Base-by-base conservation (phyloP, 2,797 vertebrate species). In the Acridotheres tristis region DNA sequence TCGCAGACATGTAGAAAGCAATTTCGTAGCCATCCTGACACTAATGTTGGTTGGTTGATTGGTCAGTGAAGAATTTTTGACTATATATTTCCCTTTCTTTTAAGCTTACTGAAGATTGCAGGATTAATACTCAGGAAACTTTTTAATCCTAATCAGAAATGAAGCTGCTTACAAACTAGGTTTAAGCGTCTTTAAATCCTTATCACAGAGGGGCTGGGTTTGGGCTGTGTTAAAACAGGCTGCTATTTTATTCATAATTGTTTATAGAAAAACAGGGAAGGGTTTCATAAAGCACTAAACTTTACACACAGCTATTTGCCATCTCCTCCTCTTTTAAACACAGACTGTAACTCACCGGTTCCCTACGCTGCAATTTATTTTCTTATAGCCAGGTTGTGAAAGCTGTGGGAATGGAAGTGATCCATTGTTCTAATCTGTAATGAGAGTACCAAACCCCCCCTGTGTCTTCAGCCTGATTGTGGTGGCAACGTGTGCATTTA, bases 361-460 rank as follows among this genome's bases (percentile, higher is more conserved):
- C 59, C 57, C 65, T 69, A 11, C 0, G 0, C 78, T 89, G 62
- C 47, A 10, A 34, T 90, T 75, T 59, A 54, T 76, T 95, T 88
- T 59, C 48, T 77, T 65, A 63, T 0, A 73, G 34, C 12, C 25
- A 50, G 22, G 34, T 61, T 82, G 57, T 59, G 71, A 92, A 81
- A 93, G 34, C 62, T 13, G 6, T 57, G 34, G 67, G 79, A 57
- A 88, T 55, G 51, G 51, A 77, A 80, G 20, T 3, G 38, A 43
- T 76, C 42, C 10, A 2, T 36, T 79, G 38, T 42, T 91, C 57
- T 69, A 62, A 53, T 40, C 84, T 10, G 11, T 79, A 76, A 78
- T 0, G 2, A 48, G 58, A 36, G 21, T 66, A 58, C 9, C 3
- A 6, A 85, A 23, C 12, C 10, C 48, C 48, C 13, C 0, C 9